Percentiles rank a stretch among this genome's conserved stretches.
These are phyloP conservation scores for Desmophyllum pertusum DNA, from an alignment of 92 coral and sea anemone genomes.

Conservation along the genomic window DNA sequence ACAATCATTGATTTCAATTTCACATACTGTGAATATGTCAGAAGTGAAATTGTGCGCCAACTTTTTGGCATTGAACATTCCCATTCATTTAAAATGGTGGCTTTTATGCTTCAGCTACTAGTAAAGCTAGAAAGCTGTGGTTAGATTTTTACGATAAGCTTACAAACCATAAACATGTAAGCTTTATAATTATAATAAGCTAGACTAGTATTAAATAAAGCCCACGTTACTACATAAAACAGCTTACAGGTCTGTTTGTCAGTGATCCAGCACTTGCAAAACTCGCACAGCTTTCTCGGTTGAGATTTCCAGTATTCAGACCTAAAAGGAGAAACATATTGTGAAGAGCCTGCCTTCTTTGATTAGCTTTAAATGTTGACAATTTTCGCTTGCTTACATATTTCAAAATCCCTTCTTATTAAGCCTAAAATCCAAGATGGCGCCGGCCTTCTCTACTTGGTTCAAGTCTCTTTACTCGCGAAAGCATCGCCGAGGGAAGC, in stretches of 20 bases:
- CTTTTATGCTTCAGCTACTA: too few species aligned
- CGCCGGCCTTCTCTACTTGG: background rate
- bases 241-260: constrained; percentile 94
- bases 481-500: background rate
- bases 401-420: background rate
- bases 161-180: too few species aligned
- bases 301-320: constrained; percentile 97
- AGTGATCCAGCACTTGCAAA: constrained; percentile 98
- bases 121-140: background rate
- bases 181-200: too few species aligned
- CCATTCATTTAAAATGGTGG: too few species aligned
- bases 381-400: background rate
- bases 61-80: too few species aligned
- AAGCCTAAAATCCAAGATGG: constrained; percentile 2
- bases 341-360: too few species aligned
- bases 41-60: too few species aligned
- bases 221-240: too few species aligned
- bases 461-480: background rate
- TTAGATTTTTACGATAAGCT: background rate
- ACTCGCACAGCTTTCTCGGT: constrained; percentile 93
- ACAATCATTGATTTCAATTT: too few species aligned
- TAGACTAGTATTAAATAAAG: too few species aligned
- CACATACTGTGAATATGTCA: too few species aligned
- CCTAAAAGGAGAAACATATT: constrained; percentile 46
- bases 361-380: background rate